Conservation (phyloP, 2,113 vertebrate species). For the Pan paniscus region DNA sequence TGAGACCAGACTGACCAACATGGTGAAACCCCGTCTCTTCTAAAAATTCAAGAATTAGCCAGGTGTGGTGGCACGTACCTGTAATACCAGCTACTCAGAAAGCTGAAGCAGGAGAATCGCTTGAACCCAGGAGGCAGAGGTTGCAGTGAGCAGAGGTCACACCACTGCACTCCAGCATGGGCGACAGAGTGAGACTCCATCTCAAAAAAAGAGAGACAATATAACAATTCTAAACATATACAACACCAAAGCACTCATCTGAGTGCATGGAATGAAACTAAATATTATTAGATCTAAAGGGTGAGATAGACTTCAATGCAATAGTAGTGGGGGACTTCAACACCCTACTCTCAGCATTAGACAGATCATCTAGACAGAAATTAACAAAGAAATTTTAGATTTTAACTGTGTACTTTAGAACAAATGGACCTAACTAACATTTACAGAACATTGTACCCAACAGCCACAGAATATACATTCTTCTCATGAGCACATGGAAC, state of each 20-base stretch:
- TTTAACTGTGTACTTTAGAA: background rate
- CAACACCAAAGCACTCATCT: no score
- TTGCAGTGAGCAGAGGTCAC: no score
- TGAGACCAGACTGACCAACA: no score
- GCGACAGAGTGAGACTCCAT: no score
- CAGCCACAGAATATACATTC: background rate
- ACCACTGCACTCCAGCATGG: no score
- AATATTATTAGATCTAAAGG: background rate
- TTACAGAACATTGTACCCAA: background rate
- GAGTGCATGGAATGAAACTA: background rate
- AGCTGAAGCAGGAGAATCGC: no score
- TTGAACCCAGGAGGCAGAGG: no score
- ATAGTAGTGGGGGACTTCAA: background rate
- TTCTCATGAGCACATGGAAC: background rate
- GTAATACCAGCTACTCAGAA: no score
- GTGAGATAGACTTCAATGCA: background rate
- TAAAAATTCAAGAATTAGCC: no score
- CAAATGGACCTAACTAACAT: background rate
- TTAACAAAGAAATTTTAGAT: background rate
- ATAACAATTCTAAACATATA: background rate
- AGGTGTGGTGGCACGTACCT: accelerated
- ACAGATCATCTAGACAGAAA: background rate
- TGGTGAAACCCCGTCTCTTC: no score
- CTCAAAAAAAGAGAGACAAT: background rate
- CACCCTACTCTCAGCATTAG: background rate